Evolutionary conservation across 2,888 invertebrate species (phyloP), one percentile per base, ranked within the genome.

Genomic region (Falcaria lacertinaria): DNA sequence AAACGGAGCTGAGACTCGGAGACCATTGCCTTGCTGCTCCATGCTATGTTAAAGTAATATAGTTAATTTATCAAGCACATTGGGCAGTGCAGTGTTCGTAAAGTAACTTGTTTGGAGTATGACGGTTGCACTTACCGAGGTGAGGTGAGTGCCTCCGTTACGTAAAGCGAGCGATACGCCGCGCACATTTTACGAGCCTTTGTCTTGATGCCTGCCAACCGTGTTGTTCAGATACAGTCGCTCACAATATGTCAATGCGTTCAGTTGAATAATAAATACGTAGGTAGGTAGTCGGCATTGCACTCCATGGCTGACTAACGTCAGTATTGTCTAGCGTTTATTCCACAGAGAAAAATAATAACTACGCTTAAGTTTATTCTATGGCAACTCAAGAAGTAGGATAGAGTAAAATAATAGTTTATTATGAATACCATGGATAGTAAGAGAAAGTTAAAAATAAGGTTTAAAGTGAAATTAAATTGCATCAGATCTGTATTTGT

Each of bases 121-220:
- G 8, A 17, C 16, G 39, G 28, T 35, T 34, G 35, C 39, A 32
- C 44, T 43, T 15, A 44, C 43, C 34, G 58, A 67, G 64, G 64
- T 33, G 58, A 67, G 64, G 64, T 64, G 67, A 66, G 61, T 64
- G 67, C 59, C 55, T 67, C 52, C 48, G 54, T 64, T 63, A 65
- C 68, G 65, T 58, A 64, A 63, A 63, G 51, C 54, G 50, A 55
- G 48, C 65, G 61, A 64, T 63, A 65, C 60, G 60, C 60, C 69
- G 68, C 75, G 66, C 80, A 80, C 28, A 28, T 28, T 28, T 28
- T 28, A 28, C 28, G 28, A 28, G 28, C 82, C 80, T 85, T 85
- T 85, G 85, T 85, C 72, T 78, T 59, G 79, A 75, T 70, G 69
- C 73, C 78, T 75, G 63, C 75, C 70, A 74, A 74, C 74, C 73